phyloP scores from a whole-genome alignment of 2,888 invertebrate genomes.

The Tortrix viridana region DNA sequence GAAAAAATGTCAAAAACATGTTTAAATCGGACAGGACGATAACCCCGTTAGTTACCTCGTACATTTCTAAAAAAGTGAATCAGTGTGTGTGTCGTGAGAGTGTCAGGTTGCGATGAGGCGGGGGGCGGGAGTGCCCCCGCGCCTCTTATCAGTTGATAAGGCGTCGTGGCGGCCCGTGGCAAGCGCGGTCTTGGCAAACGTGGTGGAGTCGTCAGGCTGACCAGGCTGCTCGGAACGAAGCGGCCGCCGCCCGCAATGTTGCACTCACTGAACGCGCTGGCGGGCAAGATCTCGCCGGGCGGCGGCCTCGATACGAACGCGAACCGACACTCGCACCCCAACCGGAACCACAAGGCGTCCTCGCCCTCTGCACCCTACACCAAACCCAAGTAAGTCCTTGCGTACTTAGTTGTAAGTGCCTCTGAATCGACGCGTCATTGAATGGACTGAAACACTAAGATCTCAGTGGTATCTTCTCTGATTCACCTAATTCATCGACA shows the following conservation, averaged over 20 bases:
- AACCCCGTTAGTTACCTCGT: conserved; percentile 61
- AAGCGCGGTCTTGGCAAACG: conserved; percentile 68
- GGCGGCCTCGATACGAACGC: conserved; percentile 88
- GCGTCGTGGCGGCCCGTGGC: conserved; percentile 68
- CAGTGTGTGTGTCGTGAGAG: conserved; percentile 65
- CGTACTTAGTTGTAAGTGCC: neutral
- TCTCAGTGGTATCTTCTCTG: too few relatives aligned
- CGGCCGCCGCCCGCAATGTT: conserved; percentile 91
- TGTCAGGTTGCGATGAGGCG: conserved; percentile 82
- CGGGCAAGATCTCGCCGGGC: conserved; percentile 95
- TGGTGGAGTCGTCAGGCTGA: conserved; percentile 75
- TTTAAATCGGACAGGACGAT: conserved; percentile 78
- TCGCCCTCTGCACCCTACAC: conserved; percentile 78
- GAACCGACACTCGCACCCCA: conserved; percentile 85
- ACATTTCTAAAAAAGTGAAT: conserved; percentile 48
- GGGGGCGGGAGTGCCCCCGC: conserved; percentile 80
- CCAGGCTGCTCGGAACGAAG: conserved; percentile 72
- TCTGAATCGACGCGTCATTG: too few relatives aligned
- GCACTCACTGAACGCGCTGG: conserved; percentile 94
- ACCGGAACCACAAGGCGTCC: conserved; percentile 77
- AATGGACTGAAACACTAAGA: too few relatives aligned
- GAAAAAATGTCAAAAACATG: conserved; percentile 65
- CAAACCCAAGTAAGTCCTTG: conserved; percentile 79
- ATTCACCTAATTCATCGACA: too few relatives aligned
- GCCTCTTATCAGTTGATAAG: conserved; percentile 83